These are phyloP conservation scores for Calliopsis andreniformis DNA, from an alignment of 1,140 invertebrate genomes.

Conservation along the genomic window DNA sequence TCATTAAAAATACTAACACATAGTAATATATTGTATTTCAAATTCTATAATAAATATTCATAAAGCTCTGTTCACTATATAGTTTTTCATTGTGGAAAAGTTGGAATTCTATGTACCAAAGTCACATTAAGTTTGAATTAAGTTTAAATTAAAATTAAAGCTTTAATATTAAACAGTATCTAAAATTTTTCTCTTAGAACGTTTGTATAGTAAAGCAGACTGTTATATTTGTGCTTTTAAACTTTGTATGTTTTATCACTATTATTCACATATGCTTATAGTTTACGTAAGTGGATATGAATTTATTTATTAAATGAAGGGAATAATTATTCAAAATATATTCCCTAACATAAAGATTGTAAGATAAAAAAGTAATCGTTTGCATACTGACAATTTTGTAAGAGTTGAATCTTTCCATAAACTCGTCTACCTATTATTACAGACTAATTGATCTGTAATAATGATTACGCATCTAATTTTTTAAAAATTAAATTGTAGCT, in stretches of 20 bases:
- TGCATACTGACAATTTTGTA: neutral
- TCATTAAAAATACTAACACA: constrained; percentile 9
- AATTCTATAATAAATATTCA: constrained; percentile 12
- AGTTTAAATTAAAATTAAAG: constrained; percentile 12
- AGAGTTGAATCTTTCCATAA: neutral
- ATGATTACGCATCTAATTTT: neutral
- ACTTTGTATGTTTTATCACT: constrained; percentile 37
- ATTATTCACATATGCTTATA: constrained; percentile 3
- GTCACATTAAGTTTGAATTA: too few species aligned
- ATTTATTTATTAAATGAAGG: neutral
- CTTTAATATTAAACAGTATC: constrained; percentile 30
- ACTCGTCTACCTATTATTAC: constrained; percentile 3
- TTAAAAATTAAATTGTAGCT: constrained; percentile 26
- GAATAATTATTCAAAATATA: neutral
- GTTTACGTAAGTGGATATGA: constrained; percentile 3
- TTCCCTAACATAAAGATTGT: neutral
- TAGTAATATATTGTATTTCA: constrained; percentile 1
- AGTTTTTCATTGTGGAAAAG: too few species aligned
- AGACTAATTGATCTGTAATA: constrained; percentile 1
- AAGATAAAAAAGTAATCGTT: constrained; percentile 27
- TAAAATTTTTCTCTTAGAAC: neutral
- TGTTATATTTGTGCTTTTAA: constrained; percentile 26
- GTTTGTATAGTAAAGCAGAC: constrained; percentile 25
- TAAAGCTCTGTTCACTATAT: too few species aligned
- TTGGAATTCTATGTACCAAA: too few species aligned